phyloP scores from a whole-genome alignment of 2,113 vertebrate genomes.

The Leucoraja erinaceus region DNA sequence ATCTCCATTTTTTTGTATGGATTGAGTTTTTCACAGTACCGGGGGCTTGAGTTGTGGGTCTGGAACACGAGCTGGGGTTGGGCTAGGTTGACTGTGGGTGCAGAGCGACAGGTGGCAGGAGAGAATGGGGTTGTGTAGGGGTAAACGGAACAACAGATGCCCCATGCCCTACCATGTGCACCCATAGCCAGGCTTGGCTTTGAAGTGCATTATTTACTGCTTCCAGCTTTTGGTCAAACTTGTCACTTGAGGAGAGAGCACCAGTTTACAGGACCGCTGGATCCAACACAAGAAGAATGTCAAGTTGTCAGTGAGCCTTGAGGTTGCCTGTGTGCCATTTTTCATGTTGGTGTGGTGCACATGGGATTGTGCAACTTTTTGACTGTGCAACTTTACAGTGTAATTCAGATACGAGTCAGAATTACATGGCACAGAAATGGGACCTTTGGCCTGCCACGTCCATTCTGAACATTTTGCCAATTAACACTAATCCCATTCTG shows the following conservation, averaged over 20 bases:
- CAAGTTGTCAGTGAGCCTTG: background rate
- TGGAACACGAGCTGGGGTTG: background rate
- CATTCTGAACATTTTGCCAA: no score
- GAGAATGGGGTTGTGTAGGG: background rate
- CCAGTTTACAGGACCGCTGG: background rate
- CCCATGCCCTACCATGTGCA: background rate
- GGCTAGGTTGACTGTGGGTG: conserved; percentile 37
- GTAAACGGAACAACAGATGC: background rate
- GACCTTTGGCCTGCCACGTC: no score
- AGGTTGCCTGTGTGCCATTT: background rate
- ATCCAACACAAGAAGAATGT: background rate
- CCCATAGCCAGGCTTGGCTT: background rate
- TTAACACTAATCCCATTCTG: no score
- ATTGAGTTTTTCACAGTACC: no score
- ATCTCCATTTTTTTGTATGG: no score
- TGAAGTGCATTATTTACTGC: background rate
- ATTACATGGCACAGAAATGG: no score
- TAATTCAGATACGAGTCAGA: no score
- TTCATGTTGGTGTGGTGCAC: background rate
- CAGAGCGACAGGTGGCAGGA: conserved; percentile 39
- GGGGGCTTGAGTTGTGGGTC: no score
- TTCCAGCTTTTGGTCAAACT: background rate
- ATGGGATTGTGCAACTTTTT: background rate
- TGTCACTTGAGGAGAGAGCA: background rate
- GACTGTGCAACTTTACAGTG: no score